Evolutionary conservation across 2,797 vertebrate species (phyloP), one percentile per base, ranked within the genome.

Genomic region (Rhabdomys pumilio): DNA sequence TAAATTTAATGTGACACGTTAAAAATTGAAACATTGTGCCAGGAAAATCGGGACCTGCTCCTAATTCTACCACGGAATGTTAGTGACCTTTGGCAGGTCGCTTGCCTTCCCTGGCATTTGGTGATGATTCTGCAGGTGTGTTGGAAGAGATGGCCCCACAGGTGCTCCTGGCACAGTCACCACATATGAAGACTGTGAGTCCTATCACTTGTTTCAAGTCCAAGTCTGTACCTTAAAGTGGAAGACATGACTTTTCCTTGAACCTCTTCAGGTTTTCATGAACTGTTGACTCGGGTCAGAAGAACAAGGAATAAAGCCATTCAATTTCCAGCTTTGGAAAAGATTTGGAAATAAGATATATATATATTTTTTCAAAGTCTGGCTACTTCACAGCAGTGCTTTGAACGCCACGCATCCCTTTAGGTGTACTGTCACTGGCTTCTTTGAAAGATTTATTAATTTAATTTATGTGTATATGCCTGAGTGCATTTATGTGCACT

Each of bases 261-360:
- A 82, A 73, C 3, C 4, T 53, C 67, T 79, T 50, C 4, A 87
- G 29, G 38, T 55, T 77, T 75, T 88, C 90, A 57, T 26, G 31
- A 77, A 89, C 79, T 41, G 13, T 29, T 90, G 65, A 72, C 5
- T 17, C 34, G 67, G 41, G 34, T 80, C 34, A 90, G 63, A 73
- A 38, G 61, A n/a, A 47, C 22, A 61, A 19, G 3, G 26, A 91
- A 53, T 20, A 80, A 80, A 26, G 38, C n/a, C 63, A 59, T 59
- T 76, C 84, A 65, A 34, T 12, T 86, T 38, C 69, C n/a, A 72
- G 69, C n/a, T 72, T 72, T 72, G 69, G 34, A 69, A 69, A 69
- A n/a, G 34, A 69, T 69, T 93, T 86, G 83, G 83, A 95, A 97
- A 91, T 38, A 50, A 59, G 69, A 87, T 34, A 44, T n/a, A 29